Conservation (phyloP, 2,797 vertebrate genomes). For the Falco novaeseelandiae region DNA sequence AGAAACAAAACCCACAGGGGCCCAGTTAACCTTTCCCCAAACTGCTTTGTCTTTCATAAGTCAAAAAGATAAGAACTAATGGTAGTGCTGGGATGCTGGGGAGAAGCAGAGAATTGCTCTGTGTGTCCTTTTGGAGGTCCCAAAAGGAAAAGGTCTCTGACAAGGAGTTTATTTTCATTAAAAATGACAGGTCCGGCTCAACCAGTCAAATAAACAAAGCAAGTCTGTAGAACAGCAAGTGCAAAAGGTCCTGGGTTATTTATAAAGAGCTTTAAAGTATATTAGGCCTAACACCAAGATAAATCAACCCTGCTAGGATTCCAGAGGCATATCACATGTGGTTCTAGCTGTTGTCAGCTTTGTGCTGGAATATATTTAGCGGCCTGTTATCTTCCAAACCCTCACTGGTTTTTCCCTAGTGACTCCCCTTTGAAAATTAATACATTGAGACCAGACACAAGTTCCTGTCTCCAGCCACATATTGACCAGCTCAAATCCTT, state of each 20-base stretch:
- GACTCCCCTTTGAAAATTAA: neutral
- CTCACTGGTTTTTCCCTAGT: neutral
- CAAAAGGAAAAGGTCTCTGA: slow-evolving; percentile 51
- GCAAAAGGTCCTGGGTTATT: slow-evolving; percentile 70
- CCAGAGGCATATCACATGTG: slow-evolving; percentile 46
- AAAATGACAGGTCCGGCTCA: slow-evolving; percentile 53
- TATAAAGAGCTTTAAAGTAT: slow-evolving; percentile 67
- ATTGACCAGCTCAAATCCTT: neutral
- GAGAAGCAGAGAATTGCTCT: slow-evolving; percentile 13
- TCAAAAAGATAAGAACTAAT: slow-evolving; percentile 2
- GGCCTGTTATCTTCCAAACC: neutral
- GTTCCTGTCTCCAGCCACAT: neutral
- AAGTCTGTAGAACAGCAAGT: slow-evolving; percentile 56
- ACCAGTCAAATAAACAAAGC: slow-evolving; percentile 67
- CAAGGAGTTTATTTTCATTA: slow-evolving; percentile 66
- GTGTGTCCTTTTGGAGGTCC: neutral
- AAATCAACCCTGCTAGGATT: slow-evolving; percentile 56
- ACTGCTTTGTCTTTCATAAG: neutral
- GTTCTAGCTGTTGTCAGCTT: slow-evolving; percentile 58
- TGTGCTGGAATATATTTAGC: slow-evolving; percentile 34
- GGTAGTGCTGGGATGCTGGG: neutral
- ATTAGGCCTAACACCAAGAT: slow-evolving; percentile 70
- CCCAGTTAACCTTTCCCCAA: slow-evolving; percentile 9
- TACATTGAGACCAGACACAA: neutral
- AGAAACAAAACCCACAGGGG: neutral